These are phyloP conservation scores for Graptemys geographica DNA, from an alignment of 2,797 vertebrate genomes.

Conservation along the genomic window DNA sequence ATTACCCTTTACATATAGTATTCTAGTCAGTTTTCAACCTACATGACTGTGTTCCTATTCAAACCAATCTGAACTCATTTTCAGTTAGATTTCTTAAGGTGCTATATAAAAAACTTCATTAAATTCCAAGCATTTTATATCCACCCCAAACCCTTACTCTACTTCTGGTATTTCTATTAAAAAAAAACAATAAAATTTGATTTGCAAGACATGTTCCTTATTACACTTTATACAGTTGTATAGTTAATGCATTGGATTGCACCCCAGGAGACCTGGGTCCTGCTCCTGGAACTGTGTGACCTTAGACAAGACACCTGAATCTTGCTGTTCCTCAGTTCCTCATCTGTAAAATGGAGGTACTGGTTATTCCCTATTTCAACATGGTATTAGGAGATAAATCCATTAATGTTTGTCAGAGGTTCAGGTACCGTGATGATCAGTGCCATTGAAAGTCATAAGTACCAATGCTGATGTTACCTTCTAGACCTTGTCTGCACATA, in stretches of 20 bases:
- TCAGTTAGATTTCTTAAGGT: background rate
- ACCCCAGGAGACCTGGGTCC: too few relatives aligned
- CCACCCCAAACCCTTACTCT: background rate
- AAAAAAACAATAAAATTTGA: background rate
- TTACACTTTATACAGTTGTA: background rate
- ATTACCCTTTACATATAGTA: background rate
- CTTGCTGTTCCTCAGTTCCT: too few relatives aligned
- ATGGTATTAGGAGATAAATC: background rate
- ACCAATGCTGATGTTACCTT: background rate
- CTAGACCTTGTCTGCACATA: background rate
- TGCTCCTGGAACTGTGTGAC: too few relatives aligned
- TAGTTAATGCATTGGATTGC: too few relatives aligned
- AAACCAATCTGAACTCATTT: background rate
- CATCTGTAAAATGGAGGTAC: background rate
- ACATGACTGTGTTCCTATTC: background rate
- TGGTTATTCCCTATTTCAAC: background rate
- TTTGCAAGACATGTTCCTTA: background rate
- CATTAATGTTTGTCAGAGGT: background rate
- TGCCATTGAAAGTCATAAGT: background rate
- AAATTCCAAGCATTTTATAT: background rate
- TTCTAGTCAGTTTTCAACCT: background rate
- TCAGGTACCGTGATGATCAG: background rate
- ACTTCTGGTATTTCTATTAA: background rate
- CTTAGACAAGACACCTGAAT: too few relatives aligned
- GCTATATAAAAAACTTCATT: constrained; percentile 7